Conservation (phyloP, 2,113 vertebrate genomes). For the Anoura caudifer region DNA sequence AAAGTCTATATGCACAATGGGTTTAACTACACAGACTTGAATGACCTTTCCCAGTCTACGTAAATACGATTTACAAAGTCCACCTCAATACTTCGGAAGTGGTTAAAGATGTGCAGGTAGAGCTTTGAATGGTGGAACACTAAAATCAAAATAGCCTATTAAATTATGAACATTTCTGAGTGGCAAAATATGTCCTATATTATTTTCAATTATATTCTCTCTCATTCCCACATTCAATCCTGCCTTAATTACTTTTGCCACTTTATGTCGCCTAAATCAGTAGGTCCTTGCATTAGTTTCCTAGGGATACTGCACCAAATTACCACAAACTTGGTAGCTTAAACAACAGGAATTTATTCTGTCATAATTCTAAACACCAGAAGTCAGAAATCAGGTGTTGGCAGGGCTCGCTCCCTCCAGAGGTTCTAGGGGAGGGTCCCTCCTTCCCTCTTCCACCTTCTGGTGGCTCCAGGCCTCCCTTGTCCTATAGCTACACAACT, state of each 20-base stretch:
- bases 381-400: background rate
- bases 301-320: background rate
- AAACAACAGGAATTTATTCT: background rate
- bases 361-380: background rate
- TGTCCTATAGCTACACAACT: too few species aligned
- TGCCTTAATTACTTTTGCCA: background rate
- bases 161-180: background rate
- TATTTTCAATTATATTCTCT: background rate
- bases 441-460: background rate
- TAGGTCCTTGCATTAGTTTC: background rate
- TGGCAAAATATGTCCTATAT: background rate
- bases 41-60: background rate
- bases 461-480: too few species aligned
- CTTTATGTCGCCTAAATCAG: background rate
- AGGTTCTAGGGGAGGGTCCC: background rate
- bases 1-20: background rate
- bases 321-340: background rate
- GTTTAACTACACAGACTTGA: background rate
- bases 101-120: background rate
- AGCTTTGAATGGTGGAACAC: background rate
- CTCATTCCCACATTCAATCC: background rate
- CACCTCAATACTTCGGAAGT: background rate
- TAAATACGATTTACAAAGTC: background rate
- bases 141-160: background rate
- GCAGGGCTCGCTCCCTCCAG: background rate